Evolutionary conservation across 1,140 invertebrate species (phyloP).

Genomic region (Stegodyphus dumicola): DNA sequence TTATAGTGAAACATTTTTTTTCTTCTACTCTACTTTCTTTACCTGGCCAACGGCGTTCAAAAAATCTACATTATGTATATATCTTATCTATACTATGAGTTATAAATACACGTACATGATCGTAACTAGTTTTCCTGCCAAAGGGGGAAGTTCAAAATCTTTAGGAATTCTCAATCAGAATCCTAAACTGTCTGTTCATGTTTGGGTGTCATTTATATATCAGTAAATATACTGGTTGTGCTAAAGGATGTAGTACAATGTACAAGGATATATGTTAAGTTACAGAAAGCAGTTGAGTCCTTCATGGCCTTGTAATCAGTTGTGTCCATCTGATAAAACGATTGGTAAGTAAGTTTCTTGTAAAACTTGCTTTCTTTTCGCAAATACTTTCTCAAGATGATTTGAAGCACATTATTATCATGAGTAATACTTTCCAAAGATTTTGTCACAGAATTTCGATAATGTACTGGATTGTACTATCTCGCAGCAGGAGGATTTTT

Average conservation of each 20-base stretch:
- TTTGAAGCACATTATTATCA: too few species aligned
- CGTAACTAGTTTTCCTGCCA: conserved; percentile 56
- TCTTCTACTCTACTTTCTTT: conserved; percentile 58
- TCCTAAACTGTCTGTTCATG: conserved; percentile 32
- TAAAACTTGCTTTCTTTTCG: too few species aligned
- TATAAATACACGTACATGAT: conserved; percentile 61
- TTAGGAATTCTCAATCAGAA: conserved; percentile 32
- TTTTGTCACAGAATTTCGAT: too few species aligned
- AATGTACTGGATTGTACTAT: too few species aligned
- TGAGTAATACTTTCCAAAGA: too few species aligned
- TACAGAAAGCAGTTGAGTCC: not conserved
- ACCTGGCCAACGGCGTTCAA: conserved; percentile 56
- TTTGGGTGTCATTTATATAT: conserved; percentile 20
- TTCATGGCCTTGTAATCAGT: conserved; percentile 1
- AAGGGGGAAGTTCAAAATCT: conserved; percentile 53
- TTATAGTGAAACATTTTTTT: conserved; percentile 57
- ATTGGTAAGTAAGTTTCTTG: too few species aligned
- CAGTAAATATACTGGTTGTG: conserved; percentile 19
- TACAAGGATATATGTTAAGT: conserved; percentile 14
- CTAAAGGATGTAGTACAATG: conserved; percentile 53
- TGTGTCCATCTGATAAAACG: not conserved
- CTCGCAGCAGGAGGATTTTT: too few species aligned
- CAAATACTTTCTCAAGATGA: too few species aligned
- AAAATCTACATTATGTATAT: conserved; percentile 62
- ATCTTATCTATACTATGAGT: conserved; percentile 60